These are phyloP conservation scores for Chloroclystis v-ata DNA, from an alignment of 2,888 invertebrate species.

Conservation along the genomic window DNA sequence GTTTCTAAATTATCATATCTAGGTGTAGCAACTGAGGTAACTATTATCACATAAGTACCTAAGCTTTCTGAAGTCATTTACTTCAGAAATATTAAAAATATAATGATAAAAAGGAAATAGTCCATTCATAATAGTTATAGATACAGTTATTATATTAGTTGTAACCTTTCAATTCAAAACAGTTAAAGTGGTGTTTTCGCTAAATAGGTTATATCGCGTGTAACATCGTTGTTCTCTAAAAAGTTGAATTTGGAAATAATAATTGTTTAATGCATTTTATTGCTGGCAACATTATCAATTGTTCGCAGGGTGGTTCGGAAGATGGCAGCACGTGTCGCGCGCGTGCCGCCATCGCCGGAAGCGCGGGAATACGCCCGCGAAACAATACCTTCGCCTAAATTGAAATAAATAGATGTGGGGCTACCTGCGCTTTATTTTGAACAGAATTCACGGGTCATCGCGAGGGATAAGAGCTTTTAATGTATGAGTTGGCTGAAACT, in stretches of 20 bases:
- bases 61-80: no score
- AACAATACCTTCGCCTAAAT: slow-evolving; percentile 73
- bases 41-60: no score
- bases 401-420: slow-evolving; percentile 73
- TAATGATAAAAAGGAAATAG: no score
- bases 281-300: slow-evolving; percentile 52
- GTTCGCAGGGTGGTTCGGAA: slow-evolving; percentile 66
- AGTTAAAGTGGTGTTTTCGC: no score
- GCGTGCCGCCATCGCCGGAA: slow-evolving; percentile 72
- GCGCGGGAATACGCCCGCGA: slow-evolving; percentile 60
- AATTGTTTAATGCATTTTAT: slow-evolving; percentile 35
- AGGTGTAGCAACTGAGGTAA: no score
- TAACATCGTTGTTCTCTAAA: no score
- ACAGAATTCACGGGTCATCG: slow-evolving; percentile 50
- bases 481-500: not conserved
- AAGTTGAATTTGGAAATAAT: slow-evolving; percentile 23
- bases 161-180: no score
- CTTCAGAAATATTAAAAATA: no score
- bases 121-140: no score
- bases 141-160: no score
- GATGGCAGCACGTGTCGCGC: slow-evolving; percentile 72
- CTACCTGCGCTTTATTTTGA: slow-evolving; percentile 51
- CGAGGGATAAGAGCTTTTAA: slow-evolving; percentile 13
- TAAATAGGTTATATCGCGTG: no score
- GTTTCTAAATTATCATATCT: no score